Evolutionary conservation across 2,797 vertebrate genomes (phyloP).

Genomic region (Gymnothorax javanicus): DNA sequence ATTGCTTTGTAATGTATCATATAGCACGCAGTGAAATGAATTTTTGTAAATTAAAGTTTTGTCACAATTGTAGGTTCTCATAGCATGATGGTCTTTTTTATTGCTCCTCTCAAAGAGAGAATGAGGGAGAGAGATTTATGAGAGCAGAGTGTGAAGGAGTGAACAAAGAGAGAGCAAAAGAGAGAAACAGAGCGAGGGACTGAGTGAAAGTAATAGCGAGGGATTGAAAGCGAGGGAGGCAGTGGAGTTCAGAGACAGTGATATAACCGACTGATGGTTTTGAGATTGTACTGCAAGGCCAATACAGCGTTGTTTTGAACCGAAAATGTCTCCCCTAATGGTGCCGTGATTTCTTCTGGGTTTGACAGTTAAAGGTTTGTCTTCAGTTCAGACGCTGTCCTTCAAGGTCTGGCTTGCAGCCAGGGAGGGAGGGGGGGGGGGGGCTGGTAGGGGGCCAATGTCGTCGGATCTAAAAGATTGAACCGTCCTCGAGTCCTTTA

Average conservation of each 20-base stretch:
- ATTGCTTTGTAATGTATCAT: neutral
- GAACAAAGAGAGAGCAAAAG: no score
- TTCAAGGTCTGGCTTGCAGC: slow-evolving; percentile 43
- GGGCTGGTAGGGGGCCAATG: neutral
- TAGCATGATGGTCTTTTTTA: neutral
- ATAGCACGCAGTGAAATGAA: neutral
- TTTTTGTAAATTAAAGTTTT: neutral
- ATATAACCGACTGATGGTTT: neutral
- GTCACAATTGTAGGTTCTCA: neutral
- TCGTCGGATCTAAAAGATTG: neutral
- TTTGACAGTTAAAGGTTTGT: neutral
- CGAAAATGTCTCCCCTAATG: neutral
- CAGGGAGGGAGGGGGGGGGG: slow-evolving; percentile 26
- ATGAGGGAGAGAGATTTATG: neutral
- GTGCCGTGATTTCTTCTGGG: neutral
- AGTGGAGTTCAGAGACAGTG: neutral
- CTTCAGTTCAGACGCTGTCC: slow-evolving; percentile 17
- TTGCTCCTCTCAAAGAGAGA: neutral
- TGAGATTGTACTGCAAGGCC: neutral
- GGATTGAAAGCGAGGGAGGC: neutral
- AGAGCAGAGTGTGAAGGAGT: neutral
- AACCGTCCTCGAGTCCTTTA: neutral
- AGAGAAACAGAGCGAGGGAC: neutral
- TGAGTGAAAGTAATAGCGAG: neutral
- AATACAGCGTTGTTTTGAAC: neutral